Evolutionary conservation across 2,888 invertebrate genomes (phyloP), one percentile per base, ranked within the genome.

Genomic region (Drosophila formosana): DNA sequence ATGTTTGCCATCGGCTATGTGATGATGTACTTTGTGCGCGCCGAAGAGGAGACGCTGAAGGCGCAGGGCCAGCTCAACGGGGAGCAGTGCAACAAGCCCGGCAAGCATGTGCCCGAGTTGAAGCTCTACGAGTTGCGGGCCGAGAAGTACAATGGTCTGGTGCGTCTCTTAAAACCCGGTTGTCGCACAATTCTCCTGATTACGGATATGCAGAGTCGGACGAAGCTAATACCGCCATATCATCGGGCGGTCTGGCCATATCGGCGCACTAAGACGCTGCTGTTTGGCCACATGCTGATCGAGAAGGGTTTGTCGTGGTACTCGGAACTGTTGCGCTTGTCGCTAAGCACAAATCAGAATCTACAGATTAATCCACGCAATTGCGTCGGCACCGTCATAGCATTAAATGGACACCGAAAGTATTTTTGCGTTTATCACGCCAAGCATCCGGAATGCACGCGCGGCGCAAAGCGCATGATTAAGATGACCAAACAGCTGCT

Each of bases 381-480:
- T 93, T 99, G 99, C 91, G 96, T 99, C 46, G 99, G 99, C 60
- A 98, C 98, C 4, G 99, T 99, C 66, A 94, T 99, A 50, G 96
- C 98, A 1, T 93, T 99, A 74, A 99, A 99, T 93, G 99, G 99
- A 26, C 97, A 98, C 93, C 94, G 99, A 74, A 98, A 98, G 93
- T 99, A 99, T 94, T 99, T 98, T 94, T 99, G 98, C 92, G 98
- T 99, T 94, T 99, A 98, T 93, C 99, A 99, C 93, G 98, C 98
- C 64, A 98, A 97, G 93, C 98, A 98, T 93, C 97, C 97, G 1
- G 98, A 97, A 93, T 94, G 94, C 66, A 93, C 94, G 76, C 95
- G 94, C 86, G 95, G 95, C 49, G 94, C 95, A 58, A 96, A 95
- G 95, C 94, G 96, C 80, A 95, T 96, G 94, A 94, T 94, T 39